A percentile compares a stretch with the other conserved stretches of the same genome.
Evolutionary conservation across 2,888 invertebrate species (phyloP).

Genomic region (Microplitis deprimator): DNA sequence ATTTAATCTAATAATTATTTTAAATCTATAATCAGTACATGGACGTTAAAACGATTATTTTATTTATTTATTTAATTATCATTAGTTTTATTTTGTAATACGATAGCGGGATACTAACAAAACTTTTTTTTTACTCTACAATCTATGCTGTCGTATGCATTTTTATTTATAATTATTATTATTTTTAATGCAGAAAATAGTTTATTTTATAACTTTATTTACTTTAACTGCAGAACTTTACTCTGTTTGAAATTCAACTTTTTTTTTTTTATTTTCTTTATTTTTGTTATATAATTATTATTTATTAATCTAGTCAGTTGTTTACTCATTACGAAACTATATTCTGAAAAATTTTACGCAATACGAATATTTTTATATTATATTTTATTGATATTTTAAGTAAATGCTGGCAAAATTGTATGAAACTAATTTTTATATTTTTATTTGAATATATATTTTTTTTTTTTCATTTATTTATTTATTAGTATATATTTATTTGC

Average conservation of each 20-base stretch:
- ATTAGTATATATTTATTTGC: slow-evolving; percentile 24
- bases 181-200: slow-evolving; percentile 61
- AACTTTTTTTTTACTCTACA: background rate
- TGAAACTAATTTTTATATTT: slow-evolving; percentile 61
- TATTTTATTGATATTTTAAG: slow-evolving; percentile 37
- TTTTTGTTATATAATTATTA: slow-evolving; percentile 27
- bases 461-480: slow-evolving; percentile 41
- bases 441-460: slow-evolving; percentile 46
- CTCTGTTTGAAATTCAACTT: slow-evolving; percentile 42
- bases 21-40: slow-evolving; percentile 43
- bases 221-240: slow-evolving; percentile 23
- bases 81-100: background rate
- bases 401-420: slow-evolving; percentile 57
- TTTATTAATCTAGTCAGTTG: slow-evolving; percentile 30
- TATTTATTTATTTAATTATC: background rate
- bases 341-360: slow-evolving; percentile 44
- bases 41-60: slow-evolving; percentile 53
- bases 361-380: slow-evolving; percentile 37
- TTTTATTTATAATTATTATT: slow-evolving; percentile 33
- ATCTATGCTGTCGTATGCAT: slow-evolving; percentile 11
- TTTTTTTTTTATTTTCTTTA: slow-evolving; percentile 11
- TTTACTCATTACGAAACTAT: slow-evolving; percentile 52
- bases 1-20: slow-evolving; percentile 4
- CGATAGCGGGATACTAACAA: background rate
- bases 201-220: slow-evolving; percentile 44